Percentiles rank a stretch among this genome's conserved stretches.
Evolutionary conservation across 1,140 invertebrate genomes (phyloP).

Genomic region (honey bee (Apis mellifera)): Amel_HAv3.1 CM009932.2:8430501-8431000

Average conservation of each 20-base stretch:
- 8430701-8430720: too few relatives aligned
- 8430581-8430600: too few relatives aligned
- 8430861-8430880: slow-evolving; percentile 1
- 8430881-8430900: slow-evolving; percentile 31
- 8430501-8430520: slow-evolving; percentile 2
- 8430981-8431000: neutral
- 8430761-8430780: slow-evolving; percentile 56
- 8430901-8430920: neutral
- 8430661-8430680: neutral
- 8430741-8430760: slow-evolving; percentile 34
- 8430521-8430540: too few relatives aligned
- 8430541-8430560: neutral
- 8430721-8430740: neutral
- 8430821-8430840: slow-evolving; percentile 41
- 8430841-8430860: slow-evolving; percentile 30
- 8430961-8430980: slow-evolving; percentile 6
- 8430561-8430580: too few relatives aligned
- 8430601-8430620: too few relatives aligned
- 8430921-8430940: neutral
- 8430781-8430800: slow-evolving; percentile 68
- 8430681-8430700: too few relatives aligned
- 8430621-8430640: too few relatives aligned
- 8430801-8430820: slow-evolving; percentile 64
- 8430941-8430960: neutral
- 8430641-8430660: too few relatives aligned